Evolutionary conservation across 2,113 vertebrate genomes (phyloP).

Genomic region (Tringa solitaria): DNA sequence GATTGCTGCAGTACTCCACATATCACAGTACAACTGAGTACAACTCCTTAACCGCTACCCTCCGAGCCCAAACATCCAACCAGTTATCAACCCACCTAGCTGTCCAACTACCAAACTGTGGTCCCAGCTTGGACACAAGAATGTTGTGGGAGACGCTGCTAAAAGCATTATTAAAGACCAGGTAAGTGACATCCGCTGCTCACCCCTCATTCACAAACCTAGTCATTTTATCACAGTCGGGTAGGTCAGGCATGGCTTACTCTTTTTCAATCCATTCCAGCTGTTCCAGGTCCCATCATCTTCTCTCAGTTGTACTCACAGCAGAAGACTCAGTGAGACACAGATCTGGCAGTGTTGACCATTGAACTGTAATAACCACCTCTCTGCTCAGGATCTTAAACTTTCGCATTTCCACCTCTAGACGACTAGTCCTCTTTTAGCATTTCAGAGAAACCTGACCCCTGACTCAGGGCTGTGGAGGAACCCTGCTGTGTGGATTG

Average conservation of each 20-base stretch:
- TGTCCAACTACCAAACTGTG: background rate
- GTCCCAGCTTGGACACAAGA: background rate
- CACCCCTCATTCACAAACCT: background rate
- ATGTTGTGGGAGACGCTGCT: background rate
- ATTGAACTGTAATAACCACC: background rate
- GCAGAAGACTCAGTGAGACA: background rate
- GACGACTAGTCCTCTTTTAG: background rate
- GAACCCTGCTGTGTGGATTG: background rate
- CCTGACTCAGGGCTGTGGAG: background rate
- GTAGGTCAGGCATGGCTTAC: background rate
- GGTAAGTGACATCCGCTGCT: background rate
- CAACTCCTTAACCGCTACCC: background rate
- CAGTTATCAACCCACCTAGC: background rate
- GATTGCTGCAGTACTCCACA: accelerated
- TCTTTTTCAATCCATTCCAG: background rate
- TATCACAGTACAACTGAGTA: background rate
- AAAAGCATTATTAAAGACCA: background rate
- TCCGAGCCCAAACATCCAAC: background rate
- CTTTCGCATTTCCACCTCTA: background rate
- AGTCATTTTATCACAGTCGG: background rate
- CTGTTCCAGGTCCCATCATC: background rate
- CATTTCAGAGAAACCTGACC: background rate
- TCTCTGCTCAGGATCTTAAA: background rate
- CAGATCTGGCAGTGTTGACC: background rate
- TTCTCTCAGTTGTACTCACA: background rate